Base-by-base conservation (phyloP, 2,888 invertebrate genomes). In the Mimas tiliae region DNA sequence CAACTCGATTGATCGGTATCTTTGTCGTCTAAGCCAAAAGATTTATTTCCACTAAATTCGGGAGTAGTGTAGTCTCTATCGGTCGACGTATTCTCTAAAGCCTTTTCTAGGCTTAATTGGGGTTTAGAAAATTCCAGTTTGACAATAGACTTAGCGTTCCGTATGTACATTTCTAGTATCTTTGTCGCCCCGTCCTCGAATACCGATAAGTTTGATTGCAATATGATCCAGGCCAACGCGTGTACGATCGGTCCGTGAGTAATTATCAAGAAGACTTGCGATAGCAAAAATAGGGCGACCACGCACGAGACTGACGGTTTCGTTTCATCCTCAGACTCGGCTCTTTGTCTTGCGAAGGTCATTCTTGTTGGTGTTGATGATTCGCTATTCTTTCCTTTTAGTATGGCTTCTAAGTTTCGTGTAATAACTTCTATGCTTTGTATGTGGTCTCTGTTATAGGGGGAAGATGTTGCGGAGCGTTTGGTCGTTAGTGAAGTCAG, bases 181-280 rank as follows among this genome's bases (percentile, higher is more conserved):
- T 95, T 95, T 27, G 95, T 95, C 0, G 95, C 96, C 1, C 96
- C 96, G 71, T 95, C 95, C 80, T 95, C 95, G 74, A 96, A 95
- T 27, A 96, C 95, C 69, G 95, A 94, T 72, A 94, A 93, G 80
- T 98, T 97, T 0, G 97, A 97, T 85, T 98, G 97, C 47, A 99
- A 90, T 80, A 99, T 96, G 67, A 98, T 97, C 95, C 98, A 96
- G 51, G 98, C 98, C 72, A 99, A 89, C 7, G 97, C 96, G 78
- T 98, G 97, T 6, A 99, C 98, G 74, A 99, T 95, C 0, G 98
- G 98, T 0, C 96, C 95, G 85, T 99, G 98, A 3, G 97, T 97
- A 71, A 99, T 96, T 72, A 99, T 99, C 67, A 99, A 94, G 92
- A 99, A 99, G 62, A 99, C 98, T 95, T 99, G 97, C 0, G 98